These are phyloP conservation scores for Pithecia hirsuta DNA, from an alignment of 2,797 vertebrate genomes.

Conservation along the genomic window DNA sequence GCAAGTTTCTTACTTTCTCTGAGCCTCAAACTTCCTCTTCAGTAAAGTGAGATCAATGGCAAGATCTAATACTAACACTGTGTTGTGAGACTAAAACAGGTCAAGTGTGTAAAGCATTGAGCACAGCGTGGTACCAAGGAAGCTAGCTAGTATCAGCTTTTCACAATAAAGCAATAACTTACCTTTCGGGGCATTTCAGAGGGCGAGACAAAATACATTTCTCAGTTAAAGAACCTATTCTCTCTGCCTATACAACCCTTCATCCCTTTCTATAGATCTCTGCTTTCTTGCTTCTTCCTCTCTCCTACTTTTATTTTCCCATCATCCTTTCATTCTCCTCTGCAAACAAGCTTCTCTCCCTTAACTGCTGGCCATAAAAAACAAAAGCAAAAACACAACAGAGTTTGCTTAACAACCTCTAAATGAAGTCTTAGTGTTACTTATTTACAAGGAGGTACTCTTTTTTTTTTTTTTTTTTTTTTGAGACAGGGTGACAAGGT, in stretches of 20 bases:
- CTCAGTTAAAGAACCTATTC: not conserved
- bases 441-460: not conserved
- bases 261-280: not conserved
- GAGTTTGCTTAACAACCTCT: not conserved
- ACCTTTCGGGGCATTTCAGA: not conserved
- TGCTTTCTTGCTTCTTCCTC: not conserved
- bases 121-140: not conserved
- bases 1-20: not conserved
- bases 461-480: not conserved
- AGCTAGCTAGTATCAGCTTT: not conserved
- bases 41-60: not conserved
- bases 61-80: not conserved
- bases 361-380: not conserved
- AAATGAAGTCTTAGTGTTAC: not conserved
- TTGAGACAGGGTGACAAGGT: not conserved
- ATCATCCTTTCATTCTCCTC: not conserved
- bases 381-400: not conserved
- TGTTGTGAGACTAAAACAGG: not conserved
- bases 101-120: not conserved
- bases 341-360: not conserved
- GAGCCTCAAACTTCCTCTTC: not conserved
- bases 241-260: not conserved
- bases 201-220: not conserved
- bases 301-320: not conserved
- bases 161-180: not conserved